A percentile compares a stretch with the other conserved stretches of the same genome.
These are phyloP conservation scores for Tenthredo livida DNA, from an alignment of 2,888 invertebrate species.

Conservation along the genomic window DNA sequence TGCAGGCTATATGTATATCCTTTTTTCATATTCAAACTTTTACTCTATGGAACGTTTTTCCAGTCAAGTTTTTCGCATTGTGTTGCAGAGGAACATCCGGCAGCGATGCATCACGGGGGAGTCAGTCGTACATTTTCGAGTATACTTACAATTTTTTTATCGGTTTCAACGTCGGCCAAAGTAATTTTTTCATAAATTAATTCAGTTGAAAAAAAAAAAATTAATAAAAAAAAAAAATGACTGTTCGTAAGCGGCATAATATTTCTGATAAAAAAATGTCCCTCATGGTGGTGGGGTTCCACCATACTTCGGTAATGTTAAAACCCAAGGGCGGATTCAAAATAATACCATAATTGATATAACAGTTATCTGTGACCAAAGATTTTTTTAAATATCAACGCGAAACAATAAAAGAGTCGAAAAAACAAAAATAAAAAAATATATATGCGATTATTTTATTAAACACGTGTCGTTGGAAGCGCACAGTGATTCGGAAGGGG, in stretches of 20 bases:
- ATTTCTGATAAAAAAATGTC: neutral
- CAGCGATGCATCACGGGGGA: constrained; percentile 90
- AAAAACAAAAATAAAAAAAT: neutral
- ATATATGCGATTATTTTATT: constrained; percentile 10
- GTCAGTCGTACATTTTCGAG: constrained; percentile 78
- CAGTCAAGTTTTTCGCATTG: constrained; percentile 52
- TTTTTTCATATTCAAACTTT: neutral
- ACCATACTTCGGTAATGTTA: constrained; percentile 54
- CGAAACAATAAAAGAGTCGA: constrained; percentile 69
- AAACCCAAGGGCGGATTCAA: constrained; percentile 65
- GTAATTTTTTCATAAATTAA: constrained; percentile 69
- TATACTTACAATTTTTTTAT: constrained; percentile 66
- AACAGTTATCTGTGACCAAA: constrained; percentile 71
- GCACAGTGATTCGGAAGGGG: constrained; percentile 25
- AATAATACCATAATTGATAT: constrained; percentile 60
- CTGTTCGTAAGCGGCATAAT: neutral
- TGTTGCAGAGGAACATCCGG: constrained; percentile 90
- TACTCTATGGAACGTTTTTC: neutral
- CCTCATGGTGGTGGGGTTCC: too few relatives aligned
- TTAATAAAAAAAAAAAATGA: too few relatives aligned
- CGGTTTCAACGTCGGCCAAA: constrained; percentile 69
- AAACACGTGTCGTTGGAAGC: neutral
- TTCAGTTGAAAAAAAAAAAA: neutral
- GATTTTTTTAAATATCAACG: constrained; percentile 66
- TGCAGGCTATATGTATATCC: neutral